Conservation (phyloP, 2,113 vertebrate species). For the Lepus europaeus region DNA sequence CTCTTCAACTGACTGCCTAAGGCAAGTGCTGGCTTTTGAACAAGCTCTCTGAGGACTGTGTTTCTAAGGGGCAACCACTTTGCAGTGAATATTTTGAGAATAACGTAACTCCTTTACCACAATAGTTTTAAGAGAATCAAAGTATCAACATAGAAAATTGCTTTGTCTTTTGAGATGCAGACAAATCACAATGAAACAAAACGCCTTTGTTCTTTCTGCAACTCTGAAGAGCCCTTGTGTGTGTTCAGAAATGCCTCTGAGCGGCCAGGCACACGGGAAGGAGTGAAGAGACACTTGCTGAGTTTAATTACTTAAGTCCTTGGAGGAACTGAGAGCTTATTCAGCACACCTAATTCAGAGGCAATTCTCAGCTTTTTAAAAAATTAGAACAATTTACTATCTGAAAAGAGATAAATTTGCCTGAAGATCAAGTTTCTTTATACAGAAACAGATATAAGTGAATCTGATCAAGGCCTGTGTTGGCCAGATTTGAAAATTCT, state of each 20-base stretch:
- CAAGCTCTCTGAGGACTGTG: conserved; percentile 32
- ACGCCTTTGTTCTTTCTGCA: neutral
- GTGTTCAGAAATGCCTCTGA: neutral
- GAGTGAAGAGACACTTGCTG: conserved; percentile 40
- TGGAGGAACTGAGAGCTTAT: conserved; percentile 3
- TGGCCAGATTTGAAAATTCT: neutral
- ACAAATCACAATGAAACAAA: conserved; percentile 31
- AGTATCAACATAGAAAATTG: conserved; percentile 57
- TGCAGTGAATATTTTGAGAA: neutral
- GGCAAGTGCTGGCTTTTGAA: neutral
- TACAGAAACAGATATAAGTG: neutral
- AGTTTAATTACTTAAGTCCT: conserved; percentile 57
- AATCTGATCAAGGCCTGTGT: conserved; percentile 20
- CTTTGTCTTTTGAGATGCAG: conserved; percentile 30
- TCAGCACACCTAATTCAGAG: conserved; percentile 34
- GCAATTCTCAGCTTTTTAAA: conserved; percentile 53
- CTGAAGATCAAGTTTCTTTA: conserved; percentile 11
- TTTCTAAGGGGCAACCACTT: conserved; percentile 27
- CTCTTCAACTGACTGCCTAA: neutral
- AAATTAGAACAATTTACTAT: conserved; percentile 56
- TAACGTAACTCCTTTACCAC: neutral
- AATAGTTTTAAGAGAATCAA: conserved; percentile 45
- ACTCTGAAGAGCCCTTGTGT: neutral
- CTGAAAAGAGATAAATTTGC: conserved; percentile 49
- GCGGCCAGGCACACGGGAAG: neutral